Percentiles rank a stretch among this genome's conserved stretches.
phyloP scores from a whole-genome alignment of 2,797 vertebrate genomes.

The Centropyge bicolor region DNA sequence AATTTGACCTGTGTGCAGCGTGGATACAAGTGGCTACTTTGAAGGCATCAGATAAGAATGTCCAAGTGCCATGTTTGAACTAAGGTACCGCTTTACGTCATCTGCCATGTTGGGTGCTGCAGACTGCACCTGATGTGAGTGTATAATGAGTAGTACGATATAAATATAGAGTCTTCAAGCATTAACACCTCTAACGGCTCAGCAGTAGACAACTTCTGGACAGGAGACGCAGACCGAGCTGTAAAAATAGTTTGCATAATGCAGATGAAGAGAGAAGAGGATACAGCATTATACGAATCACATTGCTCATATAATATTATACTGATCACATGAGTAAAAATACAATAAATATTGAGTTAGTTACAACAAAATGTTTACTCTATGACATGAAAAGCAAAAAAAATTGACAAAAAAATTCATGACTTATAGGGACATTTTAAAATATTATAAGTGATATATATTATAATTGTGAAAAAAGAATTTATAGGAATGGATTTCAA shows the following conservation, averaged over 20 bases:
- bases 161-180: not conserved
- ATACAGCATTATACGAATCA: not conserved
- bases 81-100: not conserved
- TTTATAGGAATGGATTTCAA: not conserved
- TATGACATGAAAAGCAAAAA: conserved; percentile 18
- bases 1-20: not conserved
- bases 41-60: not conserved
- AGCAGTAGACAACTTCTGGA: not conserved
- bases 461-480: not conserved
- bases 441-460: conserved; percentile 4
- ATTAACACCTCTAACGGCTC: not conserved
- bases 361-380: conserved; percentile 34
- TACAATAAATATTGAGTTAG: conserved; percentile 5
- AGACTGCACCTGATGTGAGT: not conserved
- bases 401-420: conserved; percentile 18
- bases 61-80: not conserved
- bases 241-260: not conserved
- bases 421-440: not conserved
- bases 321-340: conserved; percentile 16
- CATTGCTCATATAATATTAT: not conserved
- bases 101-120: not conserved
- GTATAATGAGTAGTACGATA: not conserved
- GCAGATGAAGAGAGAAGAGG: not conserved
- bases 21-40: not conserved
- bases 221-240: not conserved